Base-by-base conservation (phyloP, 2,113 vertebrate species). In the Aleadryas rufinucha region DNA sequence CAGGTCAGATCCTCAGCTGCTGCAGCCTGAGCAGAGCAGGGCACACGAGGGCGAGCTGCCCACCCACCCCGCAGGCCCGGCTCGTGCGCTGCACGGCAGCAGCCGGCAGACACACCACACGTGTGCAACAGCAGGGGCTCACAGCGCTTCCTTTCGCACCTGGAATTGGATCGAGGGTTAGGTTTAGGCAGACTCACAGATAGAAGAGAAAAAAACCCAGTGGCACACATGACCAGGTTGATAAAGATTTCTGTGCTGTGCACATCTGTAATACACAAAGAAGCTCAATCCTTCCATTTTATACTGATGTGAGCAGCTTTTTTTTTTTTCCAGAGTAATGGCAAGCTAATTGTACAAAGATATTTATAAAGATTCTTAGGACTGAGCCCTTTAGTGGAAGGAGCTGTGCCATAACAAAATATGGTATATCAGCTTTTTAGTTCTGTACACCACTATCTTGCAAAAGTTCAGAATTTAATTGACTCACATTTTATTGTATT, bases 21-120 rank as follows among this genome's bases (percentile, higher is more conserved):
- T 64, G 70, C 66, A 69, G 22, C 35, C 50, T 7, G 39, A 28
- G 78, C 61, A 56, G 37, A 88, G 60, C 42, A 22, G 52, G 45
- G 60, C 35, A 37, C 22, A 12, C 0, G 5, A 6, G 44, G 39
- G 44, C 0, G 3, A 72, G 53, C 15, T 50, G 60, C 70, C 35
- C 52, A 28, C 54, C 12, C 44, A 28, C 6, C 33, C 33, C 2
- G 13, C 13, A 16, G 54, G 27, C 35, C 24, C 35, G 31, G 22
- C 64, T 14, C 1, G 2, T 5, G 1, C 0, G 42, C 68, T 18
- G 54, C 47, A 7, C 2, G 1, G 57, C 78, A 84, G 54, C 57
- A 52, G 75, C 53, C 10, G 9, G 57, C 49, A 37, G 45, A 37
- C 4, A 1, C 31, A 2, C 16, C 3, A 23, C 50, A 37, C 33